A percentile compares a stretch with the other conserved stretches of the same genome.
Evolutionary conservation across 1,140 invertebrate species (phyloP).

Genomic region (Lepidotrigona ventralis): DNA sequence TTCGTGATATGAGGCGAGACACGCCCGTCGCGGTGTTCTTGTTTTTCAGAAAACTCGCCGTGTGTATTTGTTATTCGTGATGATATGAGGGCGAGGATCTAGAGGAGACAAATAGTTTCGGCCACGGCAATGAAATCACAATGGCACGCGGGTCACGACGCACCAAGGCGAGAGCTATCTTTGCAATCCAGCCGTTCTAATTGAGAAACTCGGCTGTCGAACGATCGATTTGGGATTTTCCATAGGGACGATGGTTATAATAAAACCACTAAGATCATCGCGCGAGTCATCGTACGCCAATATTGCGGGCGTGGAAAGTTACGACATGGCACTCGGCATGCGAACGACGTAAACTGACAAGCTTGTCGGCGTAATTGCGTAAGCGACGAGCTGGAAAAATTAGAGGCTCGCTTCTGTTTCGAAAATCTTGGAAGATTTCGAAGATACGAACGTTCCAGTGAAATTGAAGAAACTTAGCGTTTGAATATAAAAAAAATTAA

Average conservation of each 20-base stretch:
- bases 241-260: not conserved
- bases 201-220: constrained; percentile 8
- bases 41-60: constrained; percentile 60
- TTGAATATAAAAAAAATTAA: too few species aligned
- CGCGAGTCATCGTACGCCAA: too few species aligned
- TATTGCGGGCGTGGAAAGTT: not conserved
- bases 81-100: constrained; percentile 46
- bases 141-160: constrained; percentile 45
- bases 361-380: not conserved
- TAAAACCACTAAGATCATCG: not conserved
- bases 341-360: not conserved
- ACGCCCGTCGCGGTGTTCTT: constrained; percentile 56
- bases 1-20: constrained; percentile 58
- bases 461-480: not conserved
- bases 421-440: not conserved
- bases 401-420: not conserved
- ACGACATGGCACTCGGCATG: not conserved
- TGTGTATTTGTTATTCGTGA: constrained; percentile 65
- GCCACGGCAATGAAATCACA: constrained; percentile 41
- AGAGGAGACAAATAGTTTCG: constrained; percentile 41
- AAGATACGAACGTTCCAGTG: too few species aligned
- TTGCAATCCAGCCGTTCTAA: constrained; percentile 39
- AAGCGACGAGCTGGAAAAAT: not conserved
- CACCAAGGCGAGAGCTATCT: not conserved
- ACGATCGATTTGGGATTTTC: not conserved